A percentile compares a stretch with the other conserved stretches of the same genome.
Conservation (phyloP, 1,140 invertebrate genomes). For the Drosophila serrata region DNA sequence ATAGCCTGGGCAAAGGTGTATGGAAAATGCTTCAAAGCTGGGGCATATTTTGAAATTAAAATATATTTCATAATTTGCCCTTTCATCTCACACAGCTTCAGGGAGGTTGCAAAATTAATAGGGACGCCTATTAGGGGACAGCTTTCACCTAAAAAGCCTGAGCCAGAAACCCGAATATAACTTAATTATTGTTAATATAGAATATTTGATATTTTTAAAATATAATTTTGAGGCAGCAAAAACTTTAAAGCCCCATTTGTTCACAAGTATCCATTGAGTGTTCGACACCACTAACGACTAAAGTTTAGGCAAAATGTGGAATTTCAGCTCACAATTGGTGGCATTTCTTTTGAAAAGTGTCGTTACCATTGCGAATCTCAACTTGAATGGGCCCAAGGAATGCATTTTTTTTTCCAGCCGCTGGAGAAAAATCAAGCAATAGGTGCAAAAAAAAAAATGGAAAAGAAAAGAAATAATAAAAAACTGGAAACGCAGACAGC, state of each 20-base stretch:
- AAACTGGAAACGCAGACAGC: conserved; percentile 30
- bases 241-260: neutral
- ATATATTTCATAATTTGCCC: conserved; percentile 54
- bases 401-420: conserved; percentile 41
- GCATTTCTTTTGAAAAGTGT: conserved; percentile 39
- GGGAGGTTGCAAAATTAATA: conserved; percentile 2
- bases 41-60: conserved; percentile 42
- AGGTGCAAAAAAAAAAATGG: conserved; percentile 16
- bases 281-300: conserved; percentile 17
- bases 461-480: conserved; percentile 15
- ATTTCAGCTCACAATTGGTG: conserved; percentile 34
- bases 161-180: neutral
- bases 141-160: neutral
- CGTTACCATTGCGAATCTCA: conserved; percentile 30
- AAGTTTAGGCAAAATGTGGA: conserved; percentile 18
- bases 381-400: conserved; percentile 43
- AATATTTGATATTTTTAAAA: neutral
- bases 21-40: conserved; percentile 21
- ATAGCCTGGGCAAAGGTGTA: conserved; percentile 24
- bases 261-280: conserved; percentile 9
- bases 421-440: conserved; percentile 16
- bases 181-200: neutral
- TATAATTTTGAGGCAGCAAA: neutral
- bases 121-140: neutral
- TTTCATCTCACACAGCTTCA: conserved; percentile 49